Evolutionary conservation across 2,113 vertebrate genomes (phyloP).

Genomic region (Tychaedon coryphoeus): DNA sequence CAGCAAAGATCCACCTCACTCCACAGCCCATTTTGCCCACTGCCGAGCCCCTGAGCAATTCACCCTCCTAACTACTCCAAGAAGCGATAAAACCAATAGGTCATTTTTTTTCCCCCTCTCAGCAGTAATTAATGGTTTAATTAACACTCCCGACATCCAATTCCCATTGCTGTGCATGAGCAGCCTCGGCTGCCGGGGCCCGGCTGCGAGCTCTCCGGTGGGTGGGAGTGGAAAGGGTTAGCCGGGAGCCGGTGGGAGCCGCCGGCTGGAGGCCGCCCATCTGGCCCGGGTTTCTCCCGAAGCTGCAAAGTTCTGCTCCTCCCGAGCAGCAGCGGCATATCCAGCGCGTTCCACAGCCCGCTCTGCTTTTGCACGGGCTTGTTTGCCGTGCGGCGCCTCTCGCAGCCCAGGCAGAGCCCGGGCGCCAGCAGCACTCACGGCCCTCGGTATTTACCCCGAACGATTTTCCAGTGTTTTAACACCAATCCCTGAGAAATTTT

Average conservation of each 20-base stretch:
- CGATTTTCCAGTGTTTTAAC: slow-evolving; percentile 43
- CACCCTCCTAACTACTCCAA: background rate
- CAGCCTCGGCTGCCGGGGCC: background rate
- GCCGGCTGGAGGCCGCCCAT: slow-evolving; percentile 41
- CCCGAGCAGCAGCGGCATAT: background rate
- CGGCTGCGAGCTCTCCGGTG: background rate
- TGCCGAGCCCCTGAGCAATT: background rate
- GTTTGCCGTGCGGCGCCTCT: background rate
- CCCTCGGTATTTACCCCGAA: slow-evolving; percentile 28
- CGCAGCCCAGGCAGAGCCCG: background rate
- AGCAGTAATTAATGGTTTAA: slow-evolving; percentile 66
- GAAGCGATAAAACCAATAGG: background rate
- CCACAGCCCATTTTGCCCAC: fast-evolving
- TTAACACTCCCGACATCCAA: slow-evolving; percentile 60
- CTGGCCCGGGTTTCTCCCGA: slow-evolving; percentile 4
- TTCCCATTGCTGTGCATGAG: background rate
- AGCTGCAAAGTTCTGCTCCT: slow-evolving; percentile 49
- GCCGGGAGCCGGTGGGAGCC: background rate
- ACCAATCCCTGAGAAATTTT: slow-evolving; percentile 70
- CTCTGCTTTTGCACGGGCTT: slow-evolving; percentile 1
- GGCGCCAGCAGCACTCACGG: background rate
- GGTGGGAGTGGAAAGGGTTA: background rate
- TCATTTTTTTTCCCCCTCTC: background rate
- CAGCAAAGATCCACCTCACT: background rate
- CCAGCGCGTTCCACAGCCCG: background rate